Evolutionary conservation across 2,797 vertebrate species (phyloP), one percentile per base, ranked within the genome.

Genomic region (Danio aesculapii): DNA sequence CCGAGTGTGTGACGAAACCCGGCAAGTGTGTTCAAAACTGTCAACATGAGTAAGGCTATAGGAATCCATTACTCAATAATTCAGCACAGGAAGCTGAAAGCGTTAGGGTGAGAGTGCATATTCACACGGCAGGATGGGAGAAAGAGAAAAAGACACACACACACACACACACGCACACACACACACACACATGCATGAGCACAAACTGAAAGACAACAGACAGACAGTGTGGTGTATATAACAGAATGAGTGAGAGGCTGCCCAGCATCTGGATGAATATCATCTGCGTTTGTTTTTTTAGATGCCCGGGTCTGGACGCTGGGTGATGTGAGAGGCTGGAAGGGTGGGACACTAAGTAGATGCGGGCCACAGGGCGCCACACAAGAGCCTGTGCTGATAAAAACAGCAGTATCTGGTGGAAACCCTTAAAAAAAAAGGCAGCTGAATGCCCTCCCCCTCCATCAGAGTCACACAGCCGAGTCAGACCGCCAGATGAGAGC

Each of bases 61-160:
- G 73, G 68, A 84, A 87, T 84, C 76, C 76, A 81, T 87, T 83
- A 84, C 62, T 87, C 85, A 86, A 86, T 84, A 84, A 86, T 88
- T 88, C 82, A 85, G 84, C 58, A 84, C 39, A 84, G 80, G 73
- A 69, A 84, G 82, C 84, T 82, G 74, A 79, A 87, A 81, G 12
- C 75, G 79, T 46, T 81, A 55, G 81, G 77, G 78, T 81, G 78
- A 63, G 81, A 81, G 68, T 71, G 81, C 41, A 21, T 82, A 75
- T 83, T 81, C 81, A 74, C 63, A 74, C 68, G 58, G 77, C 78
- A 81, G 81, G 82, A 79, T 55, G 76, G 81, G 53, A 30, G 19
- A 75, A n/a, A 69, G 74, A 84, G 84, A 85, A 58, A 78, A 44
- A 79, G 79, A 77, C 53, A 30, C 75, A 67, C 73, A 69, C 30